Conservation (phyloP, 2,888 invertebrate species). For the Ernsta delagoae region DNA sequence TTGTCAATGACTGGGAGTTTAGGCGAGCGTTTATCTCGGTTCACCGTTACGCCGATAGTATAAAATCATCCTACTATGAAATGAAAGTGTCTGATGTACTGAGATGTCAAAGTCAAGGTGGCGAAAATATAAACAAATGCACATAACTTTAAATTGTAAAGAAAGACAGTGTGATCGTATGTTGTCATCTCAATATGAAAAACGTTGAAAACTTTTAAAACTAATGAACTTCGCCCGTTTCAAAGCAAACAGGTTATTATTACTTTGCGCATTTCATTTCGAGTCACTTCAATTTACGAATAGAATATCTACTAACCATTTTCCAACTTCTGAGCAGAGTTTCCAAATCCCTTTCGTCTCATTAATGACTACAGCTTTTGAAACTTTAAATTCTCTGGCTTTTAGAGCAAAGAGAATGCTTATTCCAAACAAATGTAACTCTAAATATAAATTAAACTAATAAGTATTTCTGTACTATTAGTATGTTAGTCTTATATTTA, state of each 20-base stretch:
- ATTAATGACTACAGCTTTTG: conserved; percentile 2
- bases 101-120: conserved; percentile 16
- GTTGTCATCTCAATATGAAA: conserved; percentile 16
- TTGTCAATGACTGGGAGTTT: conserved; percentile 47
- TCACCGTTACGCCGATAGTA: conserved; percentile 48
- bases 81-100: conserved; percentile 21
- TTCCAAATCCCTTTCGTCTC: conserved; percentile 1
- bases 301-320: conserved; percentile 19
- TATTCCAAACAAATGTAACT: not conserved
- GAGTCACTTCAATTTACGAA: conserved; percentile 21
- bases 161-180: too few species aligned
- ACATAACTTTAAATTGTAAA: conserved; percentile 16
- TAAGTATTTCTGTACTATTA: too few species aligned
- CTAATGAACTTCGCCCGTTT: conserved; percentile 19
- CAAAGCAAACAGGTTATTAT: conserved; percentile 20
- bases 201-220: conserved; percentile 23
- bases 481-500: too few species aligned
- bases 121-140: conserved; percentile 14
- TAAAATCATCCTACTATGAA: conserved; percentile 39
- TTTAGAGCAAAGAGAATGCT: not conserved
- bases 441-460: too few species aligned
- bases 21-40: conserved; percentile 47
- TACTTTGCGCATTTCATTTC: conserved; percentile 13
- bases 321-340: conserved; percentile 19
- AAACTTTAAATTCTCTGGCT: not conserved